These are phyloP conservation scores for Trididemnum miniatum DNA, from an alignment of 23 tunicate genomes.

Conservation along the genomic window DNA sequence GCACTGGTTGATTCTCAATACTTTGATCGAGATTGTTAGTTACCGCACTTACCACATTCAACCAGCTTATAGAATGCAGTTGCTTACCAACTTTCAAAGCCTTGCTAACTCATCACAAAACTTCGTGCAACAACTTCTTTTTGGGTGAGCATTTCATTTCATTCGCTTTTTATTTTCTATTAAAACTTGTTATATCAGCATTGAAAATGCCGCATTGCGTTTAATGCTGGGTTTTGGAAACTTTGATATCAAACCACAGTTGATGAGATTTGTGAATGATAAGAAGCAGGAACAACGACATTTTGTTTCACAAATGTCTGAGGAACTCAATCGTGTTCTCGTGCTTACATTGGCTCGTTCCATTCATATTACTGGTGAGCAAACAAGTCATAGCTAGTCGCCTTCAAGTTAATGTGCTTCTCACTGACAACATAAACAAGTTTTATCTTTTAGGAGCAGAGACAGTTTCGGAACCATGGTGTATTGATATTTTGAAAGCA, in stretches of 20 bases:
- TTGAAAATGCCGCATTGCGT: conserved; percentile 84
- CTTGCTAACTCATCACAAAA: conserved; percentile 42
- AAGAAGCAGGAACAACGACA: conserved; percentile 71
- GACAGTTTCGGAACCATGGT: conserved; percentile 84
- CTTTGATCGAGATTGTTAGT: conserved; percentile 69
- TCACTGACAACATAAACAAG: too few relatives aligned
- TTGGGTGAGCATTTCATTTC: conserved; percentile 20
- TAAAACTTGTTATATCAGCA: conserved; percentile 10
- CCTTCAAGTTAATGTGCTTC: too few relatives aligned
- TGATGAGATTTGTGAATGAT: conserved; percentile 55
- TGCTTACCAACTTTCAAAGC: conserved; percentile 61
- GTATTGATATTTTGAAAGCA: conserved; percentile 75
- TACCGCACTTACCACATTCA: conserved; percentile 81
- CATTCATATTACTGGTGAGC: conserved; percentile 76
- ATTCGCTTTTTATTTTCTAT: neutral
- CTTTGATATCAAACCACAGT: conserved; percentile 77
- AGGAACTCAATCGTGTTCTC: conserved; percentile 85
- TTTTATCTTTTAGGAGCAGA: conserved; percentile 75
- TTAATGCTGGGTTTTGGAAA: conserved; percentile 79
- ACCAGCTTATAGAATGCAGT: conserved; percentile 63
- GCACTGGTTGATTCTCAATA: conserved; percentile 63
- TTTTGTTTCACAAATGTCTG: conserved; percentile 78
- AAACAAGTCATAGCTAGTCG: too few relatives aligned
- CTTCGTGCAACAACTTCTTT: conserved; percentile 55
- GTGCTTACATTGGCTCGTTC: conserved; percentile 85